Evolutionary conservation across 2,797 vertebrate genomes (phyloP), one percentile per base, ranked within the genome.

Genomic region (Sibirionetta formosa): DNA sequence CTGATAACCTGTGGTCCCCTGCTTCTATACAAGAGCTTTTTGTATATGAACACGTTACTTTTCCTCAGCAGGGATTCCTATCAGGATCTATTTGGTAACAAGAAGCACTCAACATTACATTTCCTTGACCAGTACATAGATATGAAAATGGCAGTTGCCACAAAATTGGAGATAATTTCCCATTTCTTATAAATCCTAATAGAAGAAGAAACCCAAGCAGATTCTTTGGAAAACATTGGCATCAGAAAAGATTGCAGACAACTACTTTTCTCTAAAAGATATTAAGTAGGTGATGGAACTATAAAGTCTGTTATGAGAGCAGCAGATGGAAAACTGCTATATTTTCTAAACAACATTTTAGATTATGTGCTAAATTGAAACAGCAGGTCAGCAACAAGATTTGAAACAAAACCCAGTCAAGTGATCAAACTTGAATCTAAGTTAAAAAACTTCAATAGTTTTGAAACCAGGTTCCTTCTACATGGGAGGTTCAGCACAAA

Each of bases 381-480:
- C 84, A 94, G 78, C 88, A 92, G 84, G 91, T 91, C 72, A 94
- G 44, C 57, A 80, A 83, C 22, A 72, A 82, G 84, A 94, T 69
- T 61, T 27, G 57, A 93, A 92, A 91, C 86, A 95, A 94, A 94
- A 93, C 57, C 15, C 75, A 91, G 61, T n/a, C 79, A 91, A 89
- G 53, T 60, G 78, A 69, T 19, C 13, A 20, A 51, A 51, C 18
- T 38, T 29, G 50, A 15, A 19, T 53, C 35, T 23, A 53, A 53
- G 35, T 20, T 40, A 40, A 53, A 38, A 66, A 46, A 66, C 44
- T 23, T 70, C 19, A 70, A 31, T 10, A 27, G 27, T 31, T 38
- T 38, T 38, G 31, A 51, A 70, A 31, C 14, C 29, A 70, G 38
- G 26, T 40, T 38, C 27, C 27, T 53, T 27, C 36, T 38, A 38